These are phyloP conservation scores for Ceyx melanurus DNA, from an alignment of 2,113 vertebrate genomes.

Conservation along the genomic window DNA sequence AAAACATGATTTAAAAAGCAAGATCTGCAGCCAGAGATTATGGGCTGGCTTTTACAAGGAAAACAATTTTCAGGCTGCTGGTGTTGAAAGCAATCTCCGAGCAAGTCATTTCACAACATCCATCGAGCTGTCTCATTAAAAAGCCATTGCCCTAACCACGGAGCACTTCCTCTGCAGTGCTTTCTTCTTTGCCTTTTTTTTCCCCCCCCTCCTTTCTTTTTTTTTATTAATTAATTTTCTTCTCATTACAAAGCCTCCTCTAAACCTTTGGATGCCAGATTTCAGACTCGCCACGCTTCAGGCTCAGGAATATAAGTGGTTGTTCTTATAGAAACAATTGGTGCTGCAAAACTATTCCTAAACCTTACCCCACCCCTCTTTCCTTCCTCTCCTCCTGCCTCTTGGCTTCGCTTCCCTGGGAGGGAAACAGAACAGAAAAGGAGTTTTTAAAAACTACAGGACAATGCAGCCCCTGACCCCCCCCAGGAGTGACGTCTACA, in stretches of 20 bases:
- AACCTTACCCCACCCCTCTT: not conserved
- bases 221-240: constrained; percentile 21
- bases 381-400: not conserved
- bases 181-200: not conserved
- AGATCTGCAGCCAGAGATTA: constrained; percentile 55
- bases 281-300: not conserved
- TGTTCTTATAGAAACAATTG: not conserved
- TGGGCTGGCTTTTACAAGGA: constrained; percentile 37
- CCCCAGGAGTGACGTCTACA: not conserved
- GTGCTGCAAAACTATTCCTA: not conserved
- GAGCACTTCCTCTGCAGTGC: not conserved
- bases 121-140: constrained; percentile 60
- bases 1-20: constrained; percentile 56
- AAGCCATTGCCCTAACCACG: constrained; percentile 30
- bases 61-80: constrained; percentile 57
- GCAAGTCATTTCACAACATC: constrained; percentile 61
- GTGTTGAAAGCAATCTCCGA: constrained; percentile 46
- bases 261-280: not conserved
- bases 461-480: not conserved
- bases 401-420: not conserved
- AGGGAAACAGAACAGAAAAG: not conserved
- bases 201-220: too few relatives aligned
- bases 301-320: not conserved
- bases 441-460: not conserved
- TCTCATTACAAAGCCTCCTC: not conserved